Percentiles rank a stretch among this genome's conserved stretches.
phyloP scores from a whole-genome alignment of 1,140 invertebrate species.

The Wasmannia auropunctata region DNA sequence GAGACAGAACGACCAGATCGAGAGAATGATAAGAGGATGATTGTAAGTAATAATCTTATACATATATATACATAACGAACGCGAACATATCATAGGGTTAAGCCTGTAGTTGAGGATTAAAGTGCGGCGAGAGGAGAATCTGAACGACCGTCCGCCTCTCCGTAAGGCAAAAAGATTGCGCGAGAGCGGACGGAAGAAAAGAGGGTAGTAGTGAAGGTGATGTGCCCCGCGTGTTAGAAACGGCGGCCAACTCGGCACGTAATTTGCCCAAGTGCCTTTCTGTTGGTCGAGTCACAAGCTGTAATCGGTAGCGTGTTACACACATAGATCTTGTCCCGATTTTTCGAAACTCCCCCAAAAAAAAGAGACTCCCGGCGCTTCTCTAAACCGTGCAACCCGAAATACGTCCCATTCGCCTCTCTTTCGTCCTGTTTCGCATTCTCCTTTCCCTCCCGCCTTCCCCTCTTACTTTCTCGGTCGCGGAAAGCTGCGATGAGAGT shows the following conservation, averaged over 20 bases:
- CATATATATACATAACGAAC: slow-evolving; percentile 77
- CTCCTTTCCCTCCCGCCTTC: slow-evolving; percentile 9
- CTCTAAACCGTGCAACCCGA: slow-evolving; percentile 36
- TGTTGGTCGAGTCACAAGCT: slow-evolving; percentile 84
- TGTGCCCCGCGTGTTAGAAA: slow-evolving; percentile 81
- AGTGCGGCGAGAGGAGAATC: slow-evolving; percentile 46
- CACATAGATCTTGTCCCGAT: slow-evolving; percentile 75
- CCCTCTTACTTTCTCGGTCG: slow-evolving; percentile 17
- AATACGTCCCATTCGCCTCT: slow-evolving; percentile 57
- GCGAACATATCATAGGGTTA: slow-evolving; percentile 84
- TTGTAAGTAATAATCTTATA: slow-evolving; percentile 69
- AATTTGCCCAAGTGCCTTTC: slow-evolving; percentile 85
- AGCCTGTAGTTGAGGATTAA: slow-evolving; percentile 66
- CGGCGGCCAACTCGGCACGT: slow-evolving; percentile 83
- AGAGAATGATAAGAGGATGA: slow-evolving; percentile 21
- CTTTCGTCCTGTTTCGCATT: slow-evolving; percentile 49
- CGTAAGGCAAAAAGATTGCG: slow-evolving; percentile 13
- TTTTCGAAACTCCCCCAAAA: slow-evolving; percentile 67
- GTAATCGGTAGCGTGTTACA: slow-evolving; percentile 73
- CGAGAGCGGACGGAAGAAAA: slow-evolving; percentile 42
- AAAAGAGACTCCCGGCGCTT: slow-evolving; percentile 54
- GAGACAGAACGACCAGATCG: background rate
- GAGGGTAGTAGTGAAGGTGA: slow-evolving; percentile 67
- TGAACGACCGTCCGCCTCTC: slow-evolving; percentile 20
- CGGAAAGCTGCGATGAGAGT: slow-evolving; percentile 42